Evolutionary conservation across 2,113 vertebrate genomes (phyloP), one percentile per base, ranked within the genome.

Genomic region (Gracilinanus agilis): DNA sequence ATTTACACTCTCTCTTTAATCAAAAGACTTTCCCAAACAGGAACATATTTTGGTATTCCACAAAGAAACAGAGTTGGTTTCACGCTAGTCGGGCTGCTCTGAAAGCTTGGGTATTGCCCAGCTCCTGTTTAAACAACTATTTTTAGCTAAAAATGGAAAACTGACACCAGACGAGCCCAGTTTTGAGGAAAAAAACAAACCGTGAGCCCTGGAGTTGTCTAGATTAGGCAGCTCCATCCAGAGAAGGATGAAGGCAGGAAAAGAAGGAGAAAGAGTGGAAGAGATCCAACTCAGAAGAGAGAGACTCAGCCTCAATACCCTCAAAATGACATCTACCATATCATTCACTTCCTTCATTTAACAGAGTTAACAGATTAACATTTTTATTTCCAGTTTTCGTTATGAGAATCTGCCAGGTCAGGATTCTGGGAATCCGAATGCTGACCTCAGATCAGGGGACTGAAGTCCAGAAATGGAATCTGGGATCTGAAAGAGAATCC

Each of bases 111-210:
- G 49, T 61, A 58, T 44, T 40, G 19, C 19, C 0, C 89, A 53
- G 4, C 25, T 92, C 53, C 91, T n/a, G n/a, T 44, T 95, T 83
- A 16, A 92, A 89, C 93, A 90, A 67, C 95, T 96, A 96, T 95
- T 96, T 96, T 97, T 96, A 97, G 90, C 90, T 16, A 8, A 90
- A 91, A 58, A 93, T 54, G 95, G 92, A 97, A 96, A 96, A 94
- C 54, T 53, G 88, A 96, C 90, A 49, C 95, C 54, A 96, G 95
- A 94, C 92, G 90, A 29, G 1, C 12, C 3, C 19, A 67, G 24
- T 95, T 96, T 55, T 53, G 93, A 92, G 94, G 90, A 92, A 2
- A 7, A 23, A 83, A 75, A 16, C 25, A n/a, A 95, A 53, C 24
- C 49, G 9, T 56, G 44, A 93, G 53, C 54, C 92, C 67, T 90